Evolutionary conservation across 1,140 invertebrate species (phyloP), one percentile per base, ranked within the genome.

Genomic region (Nomia melanderi): DNA sequence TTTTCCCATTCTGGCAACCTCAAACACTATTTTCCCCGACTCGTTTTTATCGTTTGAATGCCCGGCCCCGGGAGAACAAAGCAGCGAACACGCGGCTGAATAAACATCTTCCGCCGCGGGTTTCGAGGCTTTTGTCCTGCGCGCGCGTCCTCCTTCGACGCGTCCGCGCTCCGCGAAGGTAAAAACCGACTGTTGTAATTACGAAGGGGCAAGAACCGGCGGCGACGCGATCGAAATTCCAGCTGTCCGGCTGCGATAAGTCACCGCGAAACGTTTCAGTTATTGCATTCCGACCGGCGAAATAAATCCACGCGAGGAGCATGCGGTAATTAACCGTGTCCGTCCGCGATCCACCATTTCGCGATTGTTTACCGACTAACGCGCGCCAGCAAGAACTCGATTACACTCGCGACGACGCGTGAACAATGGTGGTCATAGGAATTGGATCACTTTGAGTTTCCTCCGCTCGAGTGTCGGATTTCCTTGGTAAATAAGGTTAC

Each of bases 311-410:
- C 20, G 36, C 59, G 41, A 12, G 47, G 14, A 59, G 39, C 65
- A 69, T 73, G 50, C 41, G 31, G 70, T 64, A 82, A 82, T 82
- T 82, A 82, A 81, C 74, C 69, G 54, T 47, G 60, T 53, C 25
- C 54, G 20, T 54, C 36, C 29, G 31, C 25, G 23, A 65, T 14
- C 25, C 47, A n/a, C 14, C 39, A 23, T 74, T 31, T 47, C 53
- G 31, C 72, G 59, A 54, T 75, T 75, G 50, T 75, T 75, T 44
- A 60, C 62, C 53, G 69, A 70, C 60, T 62, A 57, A 47, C 69
- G 39, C 47, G 31, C 23, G 25, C 20, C 41, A 41, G 67, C 44
- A 82, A 78, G 63, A 82, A 82, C 80, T 66, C 56, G 70, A 82
- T 78, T 78, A 54, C 60, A 44, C 31, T 72, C 47, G 50, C 54